A percentile compares a stretch with the other conserved stretches of the same genome.
Evolutionary conservation across 1,140 invertebrate species (phyloP).

Genomic region (Nasonia longicornis): DNA sequence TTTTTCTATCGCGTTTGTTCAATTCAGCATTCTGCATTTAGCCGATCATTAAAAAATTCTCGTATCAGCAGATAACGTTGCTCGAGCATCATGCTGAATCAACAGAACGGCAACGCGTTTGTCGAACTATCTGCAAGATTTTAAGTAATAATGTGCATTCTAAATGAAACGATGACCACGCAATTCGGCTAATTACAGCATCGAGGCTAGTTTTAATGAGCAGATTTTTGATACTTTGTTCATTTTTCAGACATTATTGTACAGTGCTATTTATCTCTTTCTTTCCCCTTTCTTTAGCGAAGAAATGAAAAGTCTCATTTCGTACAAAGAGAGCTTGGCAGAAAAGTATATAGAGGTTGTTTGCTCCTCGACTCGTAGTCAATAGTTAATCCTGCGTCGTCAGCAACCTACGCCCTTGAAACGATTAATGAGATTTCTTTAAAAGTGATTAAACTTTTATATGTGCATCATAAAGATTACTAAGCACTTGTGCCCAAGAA

Average conservation of each 20-base stretch:
- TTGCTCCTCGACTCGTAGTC: background rate
- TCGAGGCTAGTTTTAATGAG: background rate
- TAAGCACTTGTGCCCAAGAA: background rate
- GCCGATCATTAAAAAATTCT: background rate
- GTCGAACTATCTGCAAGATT: background rate
- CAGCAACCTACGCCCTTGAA: background rate
- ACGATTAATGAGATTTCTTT: conserved; percentile 43
- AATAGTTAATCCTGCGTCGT: conserved; percentile 35
- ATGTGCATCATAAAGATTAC: conserved; percentile 4
- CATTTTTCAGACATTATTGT: background rate
- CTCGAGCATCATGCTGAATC: background rate
- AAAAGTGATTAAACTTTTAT: conserved; percentile 42
- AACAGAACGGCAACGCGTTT: background rate
- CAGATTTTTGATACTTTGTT: background rate
- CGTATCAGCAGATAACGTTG: too few species aligned
- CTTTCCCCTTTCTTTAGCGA: background rate
- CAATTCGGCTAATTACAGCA: background rate
- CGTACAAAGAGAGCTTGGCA: background rate
- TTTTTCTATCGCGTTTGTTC: background rate
- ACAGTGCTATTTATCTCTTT: background rate
- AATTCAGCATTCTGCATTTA: background rate
- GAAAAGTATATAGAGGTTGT: background rate
- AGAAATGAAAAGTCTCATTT: conserved; percentile 23
- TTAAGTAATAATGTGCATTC: too few species aligned
- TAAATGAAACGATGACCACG: background rate